Conservation (phyloP, 2,888 invertebrate genomes). For the Trypoxylon attenuatum region DNA sequence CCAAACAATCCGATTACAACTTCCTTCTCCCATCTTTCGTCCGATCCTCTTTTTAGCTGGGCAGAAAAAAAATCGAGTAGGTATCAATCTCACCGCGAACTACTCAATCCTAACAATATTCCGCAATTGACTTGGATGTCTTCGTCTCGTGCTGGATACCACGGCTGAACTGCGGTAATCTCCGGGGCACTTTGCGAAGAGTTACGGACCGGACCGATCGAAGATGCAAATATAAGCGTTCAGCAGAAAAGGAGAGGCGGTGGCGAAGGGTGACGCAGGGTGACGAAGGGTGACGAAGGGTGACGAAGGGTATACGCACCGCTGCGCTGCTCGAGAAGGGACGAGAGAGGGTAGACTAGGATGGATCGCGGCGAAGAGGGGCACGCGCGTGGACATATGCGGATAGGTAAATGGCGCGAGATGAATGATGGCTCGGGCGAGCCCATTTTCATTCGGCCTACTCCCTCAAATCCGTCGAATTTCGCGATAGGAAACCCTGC, state of each 20-base stretch:
- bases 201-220: conserved; percentile 6
- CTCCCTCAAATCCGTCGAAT: conserved; percentile 10
- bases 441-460: conserved; percentile 12
- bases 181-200: not conserved
- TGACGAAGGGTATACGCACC: not conserved
- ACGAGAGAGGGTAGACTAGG: not conserved
- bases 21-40: too few relatives aligned
- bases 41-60: too few relatives aligned
- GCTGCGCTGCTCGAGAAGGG: not conserved
- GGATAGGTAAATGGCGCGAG: conserved; percentile 23
- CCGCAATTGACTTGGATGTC: too few relatives aligned
- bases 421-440: conserved; percentile 23
- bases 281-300: not conserved
- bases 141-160: too few relatives aligned
- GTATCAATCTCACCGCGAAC: too few relatives aligned
- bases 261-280: not conserved
- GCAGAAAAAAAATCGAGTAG: too few relatives aligned
- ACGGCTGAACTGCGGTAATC: too few relatives aligned
- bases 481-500: conserved; percentile 2
- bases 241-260: not conserved
- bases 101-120: too few relatives aligned
- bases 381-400: not conserved
- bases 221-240: conserved; percentile 11
- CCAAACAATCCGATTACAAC: too few relatives aligned
- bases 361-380: not conserved